Conservation (phyloP, 2,888 invertebrate genomes). For the Eucriotettix oculatus region DNA sequence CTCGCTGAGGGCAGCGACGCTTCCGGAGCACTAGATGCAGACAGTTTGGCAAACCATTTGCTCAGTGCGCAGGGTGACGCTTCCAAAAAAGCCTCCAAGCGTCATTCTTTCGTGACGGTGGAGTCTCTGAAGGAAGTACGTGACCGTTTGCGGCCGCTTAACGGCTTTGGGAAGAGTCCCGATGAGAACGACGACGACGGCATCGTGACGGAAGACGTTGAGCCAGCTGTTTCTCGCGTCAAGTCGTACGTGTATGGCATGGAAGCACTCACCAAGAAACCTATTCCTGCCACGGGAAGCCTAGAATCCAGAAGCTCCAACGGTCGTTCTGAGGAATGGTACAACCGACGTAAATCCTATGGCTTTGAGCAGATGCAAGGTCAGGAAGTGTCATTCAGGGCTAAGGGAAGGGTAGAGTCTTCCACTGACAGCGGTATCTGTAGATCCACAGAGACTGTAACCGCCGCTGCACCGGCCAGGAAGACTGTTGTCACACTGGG, state of each 20-base stretch:
- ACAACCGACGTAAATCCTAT: constrained; percentile 56
- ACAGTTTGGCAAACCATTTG: neutral
- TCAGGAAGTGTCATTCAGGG: constrained; percentile 3
- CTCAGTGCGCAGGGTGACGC: neutral
- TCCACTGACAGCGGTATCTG: constrained; percentile 64
- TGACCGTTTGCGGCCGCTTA: constrained; percentile 34
- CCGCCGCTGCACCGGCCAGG: constrained; percentile 14
- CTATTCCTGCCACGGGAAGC: constrained; percentile 27
- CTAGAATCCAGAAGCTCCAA: constrained; percentile 27
- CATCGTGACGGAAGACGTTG: constrained; percentile 26
- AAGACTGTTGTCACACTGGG: constrained; percentile 8
- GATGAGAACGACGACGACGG: constrained; percentile 26
- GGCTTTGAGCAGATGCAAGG: constrained; percentile 45
- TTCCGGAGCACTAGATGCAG: neutral
- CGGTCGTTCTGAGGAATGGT: constrained; percentile 48
- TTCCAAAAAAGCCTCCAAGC: constrained; percentile 11
- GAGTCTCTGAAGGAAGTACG: constrained; percentile 41
- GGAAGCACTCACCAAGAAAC: constrained; percentile 23
- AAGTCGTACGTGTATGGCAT: constrained; percentile 30
- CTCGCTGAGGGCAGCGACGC: neutral
- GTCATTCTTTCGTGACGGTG: constrained; percentile 37
- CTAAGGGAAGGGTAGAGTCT: constrained; percentile 18
- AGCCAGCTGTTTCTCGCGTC: constrained; percentile 19
- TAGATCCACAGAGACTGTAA: constrained; percentile 48
- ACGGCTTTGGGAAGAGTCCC: neutral